These are phyloP conservation scores for Ochotona princeps DNA, from an alignment of 2,113 vertebrate species.

Conservation along the genomic window DNA sequence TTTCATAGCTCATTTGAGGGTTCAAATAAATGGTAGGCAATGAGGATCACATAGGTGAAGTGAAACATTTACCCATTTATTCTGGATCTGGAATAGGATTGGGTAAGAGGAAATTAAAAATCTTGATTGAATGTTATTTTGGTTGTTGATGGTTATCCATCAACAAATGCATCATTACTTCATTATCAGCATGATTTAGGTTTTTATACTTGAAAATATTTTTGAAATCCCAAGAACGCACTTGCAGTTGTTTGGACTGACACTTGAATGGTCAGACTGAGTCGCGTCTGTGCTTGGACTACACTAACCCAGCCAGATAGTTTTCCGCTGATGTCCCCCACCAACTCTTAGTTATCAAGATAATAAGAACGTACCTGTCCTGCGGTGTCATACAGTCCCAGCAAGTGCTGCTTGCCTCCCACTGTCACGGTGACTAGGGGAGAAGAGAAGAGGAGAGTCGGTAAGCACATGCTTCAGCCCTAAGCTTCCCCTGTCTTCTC, in stretches of 20 bases:
- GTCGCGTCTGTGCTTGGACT: not conserved
- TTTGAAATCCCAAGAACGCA: constrained; percentile 19
- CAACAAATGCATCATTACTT: not conserved
- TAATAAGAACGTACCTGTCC: constrained; percentile 89
- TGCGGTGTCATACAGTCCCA: constrained; percentile 93
- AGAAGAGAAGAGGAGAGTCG: constrained; percentile 73
- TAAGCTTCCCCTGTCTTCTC: not conserved
- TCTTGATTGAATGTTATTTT: constrained; percentile 40
- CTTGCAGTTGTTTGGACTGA: constrained; percentile 13
- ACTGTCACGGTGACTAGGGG: constrained; percentile 92
- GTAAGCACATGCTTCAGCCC: not conserved
- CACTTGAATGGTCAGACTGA: not conserved
- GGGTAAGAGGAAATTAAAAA: not conserved
- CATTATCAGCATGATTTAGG: not conserved
- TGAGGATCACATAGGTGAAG: not conserved
- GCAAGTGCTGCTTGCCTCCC: constrained; percentile 92
- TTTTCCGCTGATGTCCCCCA: not conserved
- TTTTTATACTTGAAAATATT: not conserved
- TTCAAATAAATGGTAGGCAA: not conserved
- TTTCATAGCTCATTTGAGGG: not conserved
- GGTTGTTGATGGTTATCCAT: not conserved
- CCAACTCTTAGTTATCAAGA: not conserved
- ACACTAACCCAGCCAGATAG: not conserved
- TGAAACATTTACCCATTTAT: not conserved
- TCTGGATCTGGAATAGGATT: not conserved